Evolutionary conservation across 2,113 vertebrate species (phyloP), one percentile per base, ranked within the genome.

Genomic region (Megaceryle maxima): DNA sequence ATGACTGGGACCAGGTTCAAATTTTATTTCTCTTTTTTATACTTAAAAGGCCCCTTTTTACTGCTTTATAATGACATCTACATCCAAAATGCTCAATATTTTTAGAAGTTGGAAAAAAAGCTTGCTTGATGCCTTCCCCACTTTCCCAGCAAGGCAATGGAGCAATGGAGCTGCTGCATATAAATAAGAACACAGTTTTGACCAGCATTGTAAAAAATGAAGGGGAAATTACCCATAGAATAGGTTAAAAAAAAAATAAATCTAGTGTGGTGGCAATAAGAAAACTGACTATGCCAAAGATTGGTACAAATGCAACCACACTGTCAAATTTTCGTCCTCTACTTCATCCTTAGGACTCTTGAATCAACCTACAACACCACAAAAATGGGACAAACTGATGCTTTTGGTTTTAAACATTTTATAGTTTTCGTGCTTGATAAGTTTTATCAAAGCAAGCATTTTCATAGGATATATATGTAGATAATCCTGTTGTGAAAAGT

Each of bases 21-120:
- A 56, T 84, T 90, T 88, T 3, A 83, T 87, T 85, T 96, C 18
- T 88, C 46, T 59, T 5, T 29, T 60, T 76, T 41, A 67, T 43
- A 75, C 94, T 70, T 91, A 94, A 92, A 57, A 63, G 37, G 28
- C 24, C 80, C 28, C 17, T 95, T 96, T 96, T 96, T 92, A 95
- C 77, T 92, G 25, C 62, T 96, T 95, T 83, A 87, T 87, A 97
- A 73, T 51, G 66, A 53, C 33, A 81, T 10, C 20, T 88, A 90
- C 48, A 90, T 79, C 29, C 96, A 77, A 94, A 90, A 95, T 88
- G 41, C 50, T 94, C 69, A 88, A 48, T 92, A 87, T 95, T 93
- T 96, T 92, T 56, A 85, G 68, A 96, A 93, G 53, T 44, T 53
- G 37, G 44, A 85, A 85, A 91, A 82, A 37, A 89, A 60, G 28